phyloP scores from a whole-genome alignment of 2,797 vertebrate genomes.

The Sebastes melanostomus region DNA sequence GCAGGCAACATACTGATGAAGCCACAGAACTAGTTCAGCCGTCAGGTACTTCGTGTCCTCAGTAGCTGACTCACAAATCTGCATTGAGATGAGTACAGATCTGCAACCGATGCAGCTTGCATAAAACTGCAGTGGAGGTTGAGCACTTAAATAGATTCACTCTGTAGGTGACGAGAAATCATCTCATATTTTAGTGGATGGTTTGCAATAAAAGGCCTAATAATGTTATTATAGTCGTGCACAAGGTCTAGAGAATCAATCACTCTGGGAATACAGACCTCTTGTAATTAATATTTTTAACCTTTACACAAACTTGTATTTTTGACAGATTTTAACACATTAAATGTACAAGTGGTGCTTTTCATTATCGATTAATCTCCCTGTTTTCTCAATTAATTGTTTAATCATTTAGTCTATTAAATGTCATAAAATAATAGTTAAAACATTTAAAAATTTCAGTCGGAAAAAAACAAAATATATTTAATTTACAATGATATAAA shows the following conservation, averaged over 20 bases:
- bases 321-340: neutral
- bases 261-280: neutral
- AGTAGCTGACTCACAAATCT: conserved; percentile 35
- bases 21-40: conserved; percentile 42
- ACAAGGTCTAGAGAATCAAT: conserved; percentile 26
- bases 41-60: conserved; percentile 41
- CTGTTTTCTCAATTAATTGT: neutral
- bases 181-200: conserved; percentile 64
- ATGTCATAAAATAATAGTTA: neutral
- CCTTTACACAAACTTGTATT: neutral
- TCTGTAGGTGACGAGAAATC: conserved; percentile 58
- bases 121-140: conserved; percentile 43
- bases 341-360: neutral
- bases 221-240: conserved; percentile 8
- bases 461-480: no score
- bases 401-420: neutral
- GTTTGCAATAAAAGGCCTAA: conserved; percentile 63
- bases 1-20: conserved; percentile 55
- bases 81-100: conserved; percentile 33
- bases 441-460: no score
- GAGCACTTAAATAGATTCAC: conserved; percentile 57
- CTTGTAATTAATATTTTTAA: neutral
- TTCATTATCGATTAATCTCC: neutral
- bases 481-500: no score
- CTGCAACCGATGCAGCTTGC: conserved; percentile 29